A percentile compares a stretch with the other conserved stretches of the same genome.
These are phyloP conservation scores for Hoplodrina ambigua DNA, from an alignment of 2,888 invertebrate species.

Conservation along the genomic window DNA sequence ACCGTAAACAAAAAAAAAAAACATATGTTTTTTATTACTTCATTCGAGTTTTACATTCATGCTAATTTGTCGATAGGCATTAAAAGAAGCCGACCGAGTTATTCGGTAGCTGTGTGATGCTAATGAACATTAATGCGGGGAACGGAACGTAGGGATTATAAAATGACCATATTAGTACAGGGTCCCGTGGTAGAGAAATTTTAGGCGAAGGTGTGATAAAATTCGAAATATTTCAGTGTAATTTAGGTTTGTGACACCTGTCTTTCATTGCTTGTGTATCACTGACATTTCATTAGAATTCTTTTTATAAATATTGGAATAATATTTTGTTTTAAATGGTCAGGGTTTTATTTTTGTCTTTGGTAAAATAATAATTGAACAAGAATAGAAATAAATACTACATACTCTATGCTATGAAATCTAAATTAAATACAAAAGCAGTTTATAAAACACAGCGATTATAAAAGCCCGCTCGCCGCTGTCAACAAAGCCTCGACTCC, in stretches of 20 bases:
- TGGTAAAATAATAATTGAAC: no score
- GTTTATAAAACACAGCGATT: slow-evolving; percentile 11
- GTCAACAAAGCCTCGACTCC: slow-evolving; percentile 47
- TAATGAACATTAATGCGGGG: slow-evolving; percentile 88
- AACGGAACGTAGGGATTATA: slow-evolving; percentile 77
- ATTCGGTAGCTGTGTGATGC: slow-evolving; percentile 88
- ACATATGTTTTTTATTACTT: slow-evolving; percentile 85
- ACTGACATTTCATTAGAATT: no score
- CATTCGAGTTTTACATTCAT: slow-evolving; percentile 89
- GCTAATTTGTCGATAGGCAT: slow-evolving; percentile 89
- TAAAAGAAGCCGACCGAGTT: slow-evolving; percentile 87
- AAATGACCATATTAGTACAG: slow-evolving; percentile 78
- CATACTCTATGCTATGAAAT: no score
- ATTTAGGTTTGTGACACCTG: slow-evolving; percentile 35
- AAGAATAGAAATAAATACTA: not conserved
- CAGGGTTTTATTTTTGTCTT: no score
- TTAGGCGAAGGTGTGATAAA: slow-evolving; percentile 55
- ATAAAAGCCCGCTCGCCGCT: slow-evolving; percentile 39
- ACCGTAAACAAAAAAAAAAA: slow-evolving; percentile 78
- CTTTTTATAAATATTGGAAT: no score
- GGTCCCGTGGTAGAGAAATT: slow-evolving; percentile 45
- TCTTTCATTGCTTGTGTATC: not conserved
- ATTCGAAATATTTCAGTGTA: slow-evolving; percentile 29
- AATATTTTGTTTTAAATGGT: no score
- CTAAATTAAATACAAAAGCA: not conserved